These are phyloP conservation scores for Eulemur coronatus DNA, from an alignment of 2,797 vertebrate genomes.

Conservation along the genomic window DNA sequence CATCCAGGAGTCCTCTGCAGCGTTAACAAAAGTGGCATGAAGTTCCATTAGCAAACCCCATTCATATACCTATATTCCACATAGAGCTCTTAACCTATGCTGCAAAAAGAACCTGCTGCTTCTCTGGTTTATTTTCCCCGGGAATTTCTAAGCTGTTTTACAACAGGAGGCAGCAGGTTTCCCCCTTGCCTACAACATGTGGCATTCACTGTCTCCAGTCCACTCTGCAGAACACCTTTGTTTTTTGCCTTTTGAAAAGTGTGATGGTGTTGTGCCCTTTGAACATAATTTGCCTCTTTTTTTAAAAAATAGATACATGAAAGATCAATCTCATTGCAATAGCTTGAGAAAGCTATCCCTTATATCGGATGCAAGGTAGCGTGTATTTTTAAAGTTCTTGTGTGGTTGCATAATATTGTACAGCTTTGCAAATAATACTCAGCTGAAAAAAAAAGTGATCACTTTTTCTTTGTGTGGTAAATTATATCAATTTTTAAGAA, in stretches of 20 bases:
- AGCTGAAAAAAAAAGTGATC: background rate
- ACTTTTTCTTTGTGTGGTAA: background rate
- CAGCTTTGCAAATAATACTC: background rate
- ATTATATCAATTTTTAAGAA: background rate
- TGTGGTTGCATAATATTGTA: background rate
- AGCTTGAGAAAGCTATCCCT: background rate
- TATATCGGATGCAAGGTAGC: background rate
- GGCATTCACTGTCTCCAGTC: background rate
- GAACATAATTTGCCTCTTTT: background rate
- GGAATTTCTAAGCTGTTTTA: background rate
- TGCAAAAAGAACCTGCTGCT: background rate
- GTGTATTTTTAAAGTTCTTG: background rate
- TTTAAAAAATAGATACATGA: background rate
- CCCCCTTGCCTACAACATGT: fast-evolving
- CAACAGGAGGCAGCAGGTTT: background rate
- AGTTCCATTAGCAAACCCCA: background rate
- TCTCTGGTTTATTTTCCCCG: background rate
- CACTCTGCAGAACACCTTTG: background rate
- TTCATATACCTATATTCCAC: background rate
- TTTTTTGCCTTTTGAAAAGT: background rate
- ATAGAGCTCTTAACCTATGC: background rate
- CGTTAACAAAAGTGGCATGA: background rate
- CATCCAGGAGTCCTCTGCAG: background rate
- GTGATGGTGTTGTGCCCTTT: background rate
- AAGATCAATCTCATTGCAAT: background rate